Percentiles rank a stretch among this genome's conserved stretches.
Evolutionary conservation across 2,888 invertebrate species (phyloP).

Genomic region (Yponomeuta cagnagella): DNA sequence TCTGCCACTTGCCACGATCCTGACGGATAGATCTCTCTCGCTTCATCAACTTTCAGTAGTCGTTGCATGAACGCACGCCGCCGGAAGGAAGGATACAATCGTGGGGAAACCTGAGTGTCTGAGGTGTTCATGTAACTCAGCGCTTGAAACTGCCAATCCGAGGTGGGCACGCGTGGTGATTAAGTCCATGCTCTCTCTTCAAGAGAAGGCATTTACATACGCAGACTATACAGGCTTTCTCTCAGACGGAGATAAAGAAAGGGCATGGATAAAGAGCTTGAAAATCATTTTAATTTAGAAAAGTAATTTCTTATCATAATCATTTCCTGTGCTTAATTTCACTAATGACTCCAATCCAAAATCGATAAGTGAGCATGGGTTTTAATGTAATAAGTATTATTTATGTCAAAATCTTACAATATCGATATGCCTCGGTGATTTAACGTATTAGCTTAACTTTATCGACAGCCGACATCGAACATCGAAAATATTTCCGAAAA

Average conservation of each 20-base stretch:
- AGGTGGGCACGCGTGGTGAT: no score
- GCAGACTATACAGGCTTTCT: not conserved
- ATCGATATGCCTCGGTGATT: constrained; percentile 49
- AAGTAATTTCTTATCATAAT: constrained; percentile 6
- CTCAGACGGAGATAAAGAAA: not conserved
- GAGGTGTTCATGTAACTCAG: no score
- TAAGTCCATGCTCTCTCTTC: no score
- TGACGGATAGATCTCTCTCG: no score
- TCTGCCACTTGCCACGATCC: no score
- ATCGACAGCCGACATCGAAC: constrained; percentile 47
- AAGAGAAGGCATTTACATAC: no score
- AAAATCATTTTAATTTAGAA: not conserved
- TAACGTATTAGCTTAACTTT: constrained; percentile 57
- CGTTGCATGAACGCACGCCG: no score
- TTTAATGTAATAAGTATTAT: constrained; percentile 5
- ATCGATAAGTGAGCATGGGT: constrained; percentile 8
- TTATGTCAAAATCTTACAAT: constrained; percentile 16
- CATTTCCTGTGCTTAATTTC: constrained; percentile 2
- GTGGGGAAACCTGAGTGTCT: no score
- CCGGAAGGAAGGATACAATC: no score
- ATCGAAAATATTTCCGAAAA: constrained; percentile 27
- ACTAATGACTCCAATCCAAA: not conserved
- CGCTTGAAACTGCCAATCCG: no score
- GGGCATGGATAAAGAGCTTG: no score
- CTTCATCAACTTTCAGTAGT: no score